Conservation (phyloP, 1,140 invertebrate species). For the Plectrocnemia conspersa region DNA sequence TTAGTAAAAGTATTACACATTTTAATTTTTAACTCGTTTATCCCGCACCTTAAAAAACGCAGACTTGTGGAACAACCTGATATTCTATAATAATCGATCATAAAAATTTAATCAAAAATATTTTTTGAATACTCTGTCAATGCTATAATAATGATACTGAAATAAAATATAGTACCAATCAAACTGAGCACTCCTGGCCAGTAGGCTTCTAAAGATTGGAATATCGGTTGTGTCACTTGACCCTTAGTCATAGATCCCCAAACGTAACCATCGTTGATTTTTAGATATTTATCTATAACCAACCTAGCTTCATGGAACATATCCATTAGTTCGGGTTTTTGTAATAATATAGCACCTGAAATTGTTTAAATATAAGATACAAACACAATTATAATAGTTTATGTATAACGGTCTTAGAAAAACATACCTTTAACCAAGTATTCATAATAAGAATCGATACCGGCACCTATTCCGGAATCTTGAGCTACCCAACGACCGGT, state of each 20-base stretch:
- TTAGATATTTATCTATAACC: slow-evolving; percentile 85
- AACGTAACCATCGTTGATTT: slow-evolving; percentile 91
- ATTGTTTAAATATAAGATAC: slow-evolving; percentile 8
- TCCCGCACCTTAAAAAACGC: too few species aligned
- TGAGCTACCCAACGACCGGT: slow-evolving; percentile 95
- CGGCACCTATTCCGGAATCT: slow-evolving; percentile 89
- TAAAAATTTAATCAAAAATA: neutral
- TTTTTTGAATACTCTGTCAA: too few species aligned
- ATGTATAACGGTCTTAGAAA: neutral
- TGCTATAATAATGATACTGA: neutral
- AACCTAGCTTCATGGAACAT: slow-evolving; percentile 83
- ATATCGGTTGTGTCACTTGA: slow-evolving; percentile 91
- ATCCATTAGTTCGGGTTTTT: slow-evolving; percentile 81
- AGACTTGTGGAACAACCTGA: too few species aligned
- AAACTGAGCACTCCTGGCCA: slow-evolving; percentile 96
- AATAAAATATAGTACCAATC: slow-evolving; percentile 56
- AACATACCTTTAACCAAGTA: slow-evolving; percentile 87
- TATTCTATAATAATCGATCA: too few species aligned
- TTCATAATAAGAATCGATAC: slow-evolving; percentile 98
- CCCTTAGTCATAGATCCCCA: slow-evolving; percentile 97
- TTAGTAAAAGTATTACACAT: too few species aligned
- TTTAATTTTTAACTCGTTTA: too few species aligned
- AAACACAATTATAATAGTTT: neutral
- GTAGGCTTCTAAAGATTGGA: slow-evolving; percentile 96
- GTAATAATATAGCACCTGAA: slow-evolving; percentile 64